Evolutionary conservation across 2,888 invertebrate genomes (phyloP).

Genomic region (Caenorhabditis sinica): DNA sequence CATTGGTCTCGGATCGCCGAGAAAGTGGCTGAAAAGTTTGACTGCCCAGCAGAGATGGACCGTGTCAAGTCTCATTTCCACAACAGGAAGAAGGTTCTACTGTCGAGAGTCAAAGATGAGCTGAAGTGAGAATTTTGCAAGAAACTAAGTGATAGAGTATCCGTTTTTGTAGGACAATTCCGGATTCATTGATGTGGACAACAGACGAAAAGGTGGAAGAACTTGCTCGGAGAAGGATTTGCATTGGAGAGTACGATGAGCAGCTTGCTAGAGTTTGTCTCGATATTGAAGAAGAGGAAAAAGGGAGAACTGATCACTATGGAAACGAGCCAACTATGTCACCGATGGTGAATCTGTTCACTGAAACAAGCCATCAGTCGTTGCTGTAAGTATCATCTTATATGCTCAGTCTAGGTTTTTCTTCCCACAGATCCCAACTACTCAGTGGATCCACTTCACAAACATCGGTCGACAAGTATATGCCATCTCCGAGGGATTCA

Average conservation of each 20-base stretch:
- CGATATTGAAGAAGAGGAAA: conserved; percentile 67
- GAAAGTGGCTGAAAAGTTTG: conserved; percentile 59
- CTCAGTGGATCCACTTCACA: conserved; percentile 5
- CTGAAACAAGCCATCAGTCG: conserved; percentile 46
- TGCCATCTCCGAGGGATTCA: conserved; percentile 24
- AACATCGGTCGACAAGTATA: neutral
- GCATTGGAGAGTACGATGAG: conserved; percentile 60
- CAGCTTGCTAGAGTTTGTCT: conserved; percentile 65
- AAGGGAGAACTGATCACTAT: conserved; percentile 34
- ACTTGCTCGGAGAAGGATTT: conserved; percentile 43
- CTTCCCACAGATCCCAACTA: conserved; percentile 44
- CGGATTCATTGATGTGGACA: conserved; percentile 5
- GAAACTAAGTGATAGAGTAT: too few species aligned
- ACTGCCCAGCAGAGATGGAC: conserved; percentile 62
- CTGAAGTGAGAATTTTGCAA: conserved; percentile 46
- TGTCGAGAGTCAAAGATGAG: conserved; percentile 84
- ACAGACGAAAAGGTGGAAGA: conserved; percentile 67
- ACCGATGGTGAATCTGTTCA: conserved; percentile 21
- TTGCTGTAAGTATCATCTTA: conserved; percentile 25
- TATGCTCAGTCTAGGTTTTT: too few species aligned
- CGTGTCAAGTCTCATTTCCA: conserved; percentile 69
- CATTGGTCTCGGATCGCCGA: conserved; percentile 60
- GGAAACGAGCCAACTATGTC: conserved; percentile 14
- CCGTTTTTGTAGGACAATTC: conserved; percentile 16
- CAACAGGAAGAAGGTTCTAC: conserved; percentile 65